A percentile compares a stretch with the other conserved stretches of the same genome.
These are phyloP conservation scores for Ctenodactylus gundi DNA, from an alignment of 2,113 vertebrate species.

Conservation along the genomic window DNA sequence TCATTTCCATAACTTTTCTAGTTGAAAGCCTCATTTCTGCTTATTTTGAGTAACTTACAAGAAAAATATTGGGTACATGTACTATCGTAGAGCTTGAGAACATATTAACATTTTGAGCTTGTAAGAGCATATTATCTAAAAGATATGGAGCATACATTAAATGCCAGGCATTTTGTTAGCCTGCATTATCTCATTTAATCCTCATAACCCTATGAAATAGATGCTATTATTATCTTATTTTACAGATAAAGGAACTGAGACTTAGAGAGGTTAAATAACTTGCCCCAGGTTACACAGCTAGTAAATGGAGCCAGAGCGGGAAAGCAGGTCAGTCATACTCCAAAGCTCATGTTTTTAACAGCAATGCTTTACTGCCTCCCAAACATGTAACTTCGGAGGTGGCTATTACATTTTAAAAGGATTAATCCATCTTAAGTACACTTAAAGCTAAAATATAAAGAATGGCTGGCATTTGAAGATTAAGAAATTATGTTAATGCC, in stretches of 20 bases:
- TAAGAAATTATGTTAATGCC: slow-evolving; percentile 25
- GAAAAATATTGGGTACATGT: not conserved
- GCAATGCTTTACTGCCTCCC: slow-evolving; percentile 17
- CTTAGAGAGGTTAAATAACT: slow-evolving; percentile 70
- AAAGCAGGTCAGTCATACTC: slow-evolving; percentile 52
- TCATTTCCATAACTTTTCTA: not conserved
- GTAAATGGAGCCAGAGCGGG: slow-evolving; percentile 58
- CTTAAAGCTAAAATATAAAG: slow-evolving; percentile 15
- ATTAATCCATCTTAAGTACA: slow-evolving; percentile 37
- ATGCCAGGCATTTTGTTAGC: slow-evolving; percentile 38
- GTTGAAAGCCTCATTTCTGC: slow-evolving; percentile 24
- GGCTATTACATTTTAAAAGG: slow-evolving; percentile 11
- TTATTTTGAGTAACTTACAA: slow-evolving; percentile 24
- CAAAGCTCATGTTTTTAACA: slow-evolving; percentile 50
- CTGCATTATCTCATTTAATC: slow-evolving; percentile 56
- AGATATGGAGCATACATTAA: not conserved
- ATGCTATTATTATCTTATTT: slow-evolving; percentile 65
- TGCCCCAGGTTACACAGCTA: slow-evolving; percentile 66
- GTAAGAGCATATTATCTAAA: slow-evolving; percentile 29
- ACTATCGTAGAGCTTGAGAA: slow-evolving; percentile 22
- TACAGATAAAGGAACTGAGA: slow-evolving; percentile 70
- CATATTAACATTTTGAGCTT: slow-evolving; percentile 44
- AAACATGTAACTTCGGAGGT: slow-evolving; percentile 23
- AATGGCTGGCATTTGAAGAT: slow-evolving; percentile 6
- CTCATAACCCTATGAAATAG: slow-evolving; percentile 52